A percentile compares a stretch with the other conserved stretches of the same genome.
These are phyloP conservation scores for Penaeus japonicus DNA, from an alignment of 1,140 invertebrate species.

Conservation along the genomic window DNA sequence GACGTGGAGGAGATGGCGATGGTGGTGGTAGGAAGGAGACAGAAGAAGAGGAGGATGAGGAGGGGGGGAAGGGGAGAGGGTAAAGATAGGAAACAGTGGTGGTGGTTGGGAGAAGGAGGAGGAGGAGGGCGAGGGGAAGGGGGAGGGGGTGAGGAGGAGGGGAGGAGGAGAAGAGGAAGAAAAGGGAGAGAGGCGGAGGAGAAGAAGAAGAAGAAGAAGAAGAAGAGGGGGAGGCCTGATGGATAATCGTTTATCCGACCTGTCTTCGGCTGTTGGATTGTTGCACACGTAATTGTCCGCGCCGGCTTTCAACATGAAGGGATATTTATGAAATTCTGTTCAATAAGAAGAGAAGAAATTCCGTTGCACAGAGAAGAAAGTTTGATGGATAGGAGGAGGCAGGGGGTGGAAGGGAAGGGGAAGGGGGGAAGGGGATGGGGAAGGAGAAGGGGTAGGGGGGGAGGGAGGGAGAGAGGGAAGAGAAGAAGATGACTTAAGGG, in stretches of 20 bases:
- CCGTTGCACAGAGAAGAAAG: not conserved
- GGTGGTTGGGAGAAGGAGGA: not conserved
- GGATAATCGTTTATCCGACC: no score
- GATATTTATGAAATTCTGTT: no score
- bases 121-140: not conserved
- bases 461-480: not conserved
- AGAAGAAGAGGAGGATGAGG: not conserved
- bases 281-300: no score
- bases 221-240: no score
- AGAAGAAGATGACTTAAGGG: not conserved
- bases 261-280: no score
- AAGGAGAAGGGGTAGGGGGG: not conserved
- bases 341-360: not conserved
- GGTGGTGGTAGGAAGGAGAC: not conserved
- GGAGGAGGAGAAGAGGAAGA: not conserved
- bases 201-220: no score
- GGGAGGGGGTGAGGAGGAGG: not conserved
- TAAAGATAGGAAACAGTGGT: not conserved
- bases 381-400: not conserved
- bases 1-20: not conserved
- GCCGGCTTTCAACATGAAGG: no score
- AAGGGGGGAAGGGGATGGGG: not conserved
- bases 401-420: not conserved
- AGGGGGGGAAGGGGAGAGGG: not conserved
- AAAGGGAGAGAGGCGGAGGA: not conserved